Base-by-base conservation (phyloP, 1,140 invertebrate genomes). In the Anastrepha ludens region DNA sequence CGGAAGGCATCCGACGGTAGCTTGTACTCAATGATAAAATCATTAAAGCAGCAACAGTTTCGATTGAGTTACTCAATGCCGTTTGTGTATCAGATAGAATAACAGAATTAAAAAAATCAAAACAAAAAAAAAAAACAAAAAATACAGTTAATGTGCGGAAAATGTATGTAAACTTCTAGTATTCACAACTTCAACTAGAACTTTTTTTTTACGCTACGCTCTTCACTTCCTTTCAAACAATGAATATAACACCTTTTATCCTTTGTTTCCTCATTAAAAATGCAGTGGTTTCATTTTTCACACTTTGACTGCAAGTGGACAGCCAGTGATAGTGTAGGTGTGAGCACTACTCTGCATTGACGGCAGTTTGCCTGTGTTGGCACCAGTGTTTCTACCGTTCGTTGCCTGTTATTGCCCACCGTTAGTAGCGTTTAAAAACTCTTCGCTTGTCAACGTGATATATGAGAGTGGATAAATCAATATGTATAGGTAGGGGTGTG, bases 261-360 rank as follows among this genome's bases (percentile, higher is more conserved):
- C 47, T 81, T 81, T 81, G 74, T 81, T 81, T 55, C n/a, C 74
- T 81, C 74, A 81, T 81, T 81, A 81, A 81, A 81, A 81, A 81
- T 81, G n/a, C 74, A 81, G 74, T 81, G 74, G 74, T 81, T 81
- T 81, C 44, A 81, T 81, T 50, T 81, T 81, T 81, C 74, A 81
- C 44, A 81, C 74, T 81, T 81, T 55, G 74, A 81, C 74, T 81
- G 74, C 74, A 81, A 81, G 74, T 81, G 74, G 74, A 58, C 74
- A 81, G 17, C 74, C 17, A 41, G 0, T 55, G 74, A 8, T 2
- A 7, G 47, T 17, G 47, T 81, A 81, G 74, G 74, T 81, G 74
- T 55, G 47, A 81, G 55, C 74, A 55, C 39, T 13, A 74, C 3
- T 17, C 44, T 74, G 41, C 15, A 17, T 17, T 7, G 15, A 67